phyloP scores from a whole-genome alignment of 2,797 vertebrate genomes.

The Otolemur crassicaudatus region DNA sequence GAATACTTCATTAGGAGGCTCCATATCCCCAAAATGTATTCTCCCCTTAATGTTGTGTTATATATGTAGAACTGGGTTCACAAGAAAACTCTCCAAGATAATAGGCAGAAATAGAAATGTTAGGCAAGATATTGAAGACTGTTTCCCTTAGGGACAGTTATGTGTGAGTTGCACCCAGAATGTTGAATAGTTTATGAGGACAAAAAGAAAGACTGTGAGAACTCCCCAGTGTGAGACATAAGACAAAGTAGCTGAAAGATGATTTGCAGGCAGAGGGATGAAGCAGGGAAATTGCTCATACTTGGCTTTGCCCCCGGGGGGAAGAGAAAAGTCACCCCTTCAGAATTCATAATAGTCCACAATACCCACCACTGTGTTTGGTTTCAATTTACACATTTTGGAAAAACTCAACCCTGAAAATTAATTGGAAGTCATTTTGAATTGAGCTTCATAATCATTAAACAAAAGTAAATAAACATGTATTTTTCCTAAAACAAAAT shows the following conservation, averaged over 20 bases:
- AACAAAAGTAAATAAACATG: background rate
- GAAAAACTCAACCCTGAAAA: background rate
- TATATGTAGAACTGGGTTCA: background rate
- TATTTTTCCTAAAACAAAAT: background rate
- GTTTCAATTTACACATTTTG: background rate
- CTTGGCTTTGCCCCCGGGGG: background rate
- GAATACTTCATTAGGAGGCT: background rate
- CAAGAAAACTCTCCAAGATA: background rate
- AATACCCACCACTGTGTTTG: background rate
- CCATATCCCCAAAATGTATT: background rate
- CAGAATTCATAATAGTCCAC: background rate
- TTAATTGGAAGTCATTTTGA: constrained; percentile 1
- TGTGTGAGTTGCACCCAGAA: background rate
- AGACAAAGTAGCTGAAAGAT: background rate
- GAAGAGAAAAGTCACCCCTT: background rate
- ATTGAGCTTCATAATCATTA: background rate
- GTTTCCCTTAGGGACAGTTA: background rate
- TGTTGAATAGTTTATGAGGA: background rate
- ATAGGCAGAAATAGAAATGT: background rate
- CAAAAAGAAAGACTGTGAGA: background rate
- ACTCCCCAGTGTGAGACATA: background rate
- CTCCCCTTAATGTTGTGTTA: background rate
- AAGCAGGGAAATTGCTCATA: background rate
- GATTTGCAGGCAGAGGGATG: background rate
- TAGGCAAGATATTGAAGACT: background rate